These are phyloP conservation scores for mouse (Mus musculus) DNA, from an alignment of 2,113 vertebrate genomes.

Conservation along the genomic window GRCm39 chr19:25988501-25989000, in stretches of 20 bases:
- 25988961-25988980: background rate
- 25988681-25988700: background rate
- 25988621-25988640: background rate
- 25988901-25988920: conserved; percentile 52
- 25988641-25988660: conserved; percentile 18
- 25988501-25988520: conserved; percentile 5
- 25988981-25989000: background rate
- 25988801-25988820: conserved; percentile 49
- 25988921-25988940: background rate
- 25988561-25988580: conserved; percentile 59
- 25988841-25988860: background rate
- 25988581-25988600: conserved; percentile 41
- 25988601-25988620: conserved; percentile 15
- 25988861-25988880: conserved; percentile 50
- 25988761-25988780: conserved; percentile 45
- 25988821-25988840: background rate
- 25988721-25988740: conserved; percentile 44
- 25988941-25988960: conserved; percentile 26
- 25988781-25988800: background rate
- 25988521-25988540: conserved; percentile 51
- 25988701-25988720: background rate
- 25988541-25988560: conserved; percentile 26
- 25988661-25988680: background rate
- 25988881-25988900: conserved; percentile 55
- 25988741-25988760: conserved; percentile 35